Evolutionary conservation across 2,797 vertebrate genomes (phyloP), one percentile per base, ranked within the genome.

Genomic region (Holocentrus rufus): DNA sequence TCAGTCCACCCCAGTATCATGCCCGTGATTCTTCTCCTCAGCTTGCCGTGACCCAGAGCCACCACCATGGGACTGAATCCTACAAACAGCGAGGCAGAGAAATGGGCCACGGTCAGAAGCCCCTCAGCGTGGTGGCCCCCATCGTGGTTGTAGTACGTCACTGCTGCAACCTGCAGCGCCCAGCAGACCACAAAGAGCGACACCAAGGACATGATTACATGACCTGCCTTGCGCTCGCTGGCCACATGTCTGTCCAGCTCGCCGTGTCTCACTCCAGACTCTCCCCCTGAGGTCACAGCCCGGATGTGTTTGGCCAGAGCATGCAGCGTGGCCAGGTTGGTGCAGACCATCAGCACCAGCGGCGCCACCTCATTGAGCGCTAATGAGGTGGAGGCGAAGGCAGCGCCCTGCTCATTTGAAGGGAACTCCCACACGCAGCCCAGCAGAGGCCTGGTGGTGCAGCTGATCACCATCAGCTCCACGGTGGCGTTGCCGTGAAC

Each of bases 361-460:
- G 95, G 95, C 30, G 92, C 54, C 50, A 94, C 82, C 82, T 96
- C 94, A 1, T 95, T 95, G 15, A 95, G 77, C 0, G 87, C 92
- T 63, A 96, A 87, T 0, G 94, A 94, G 18, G 85, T 20, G 4
- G 93, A 93, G 62, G 93, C 93, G 3, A 94, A 95, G 1, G 91
- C 88, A 0, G 75, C 72, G 9, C 93, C 94, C 75, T 92, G 88
- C 11, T 89, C 13, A 0, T 2, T 2, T 6, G 84, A 83, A 3
- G 94, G 93, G 69, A 96, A 95, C 74, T 92, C 86, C 95, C 94
- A 95, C 30, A 93, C 53, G 5, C 95, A 96, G 74, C 94, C 94
- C 34, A 95, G 89, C 67, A 95, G 88, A 34, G 95, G 94, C 9
- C 93, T 82, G 0, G 91, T 94, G 74, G 92, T 95, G 76, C 93